Evolutionary conservation across 2,888 invertebrate genomes (phyloP), one percentile per base, ranked within the genome.

Genomic region (Scaptomyza reducta): DNA sequence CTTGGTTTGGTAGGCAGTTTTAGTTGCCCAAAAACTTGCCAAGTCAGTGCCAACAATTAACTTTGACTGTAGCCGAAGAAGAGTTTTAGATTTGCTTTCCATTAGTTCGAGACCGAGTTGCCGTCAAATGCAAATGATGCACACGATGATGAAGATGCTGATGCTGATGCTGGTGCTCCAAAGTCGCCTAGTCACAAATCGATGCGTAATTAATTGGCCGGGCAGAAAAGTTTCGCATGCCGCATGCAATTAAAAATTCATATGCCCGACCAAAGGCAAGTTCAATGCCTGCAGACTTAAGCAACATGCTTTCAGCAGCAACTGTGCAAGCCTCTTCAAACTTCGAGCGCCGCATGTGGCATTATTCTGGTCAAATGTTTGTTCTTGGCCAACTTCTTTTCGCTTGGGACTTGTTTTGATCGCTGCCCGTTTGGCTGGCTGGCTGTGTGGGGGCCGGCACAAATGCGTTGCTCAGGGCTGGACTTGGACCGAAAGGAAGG

Each of bases 221-320:
- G 64, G 49, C 75, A 9, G n/a, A 40, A 38, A 75, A 75, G 38
- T 74, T 87, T 81, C 75, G 86, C 81, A 84, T 81, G 79, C 85
- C 79, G 71, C 79, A 84, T 81, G 88, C 88, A 84, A 84, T 84
- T 84, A 84, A 87, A 88, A 84, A 88, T 84, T 77, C 85, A 84
- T 87, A 82, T 82, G 70, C 54, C 59, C 16, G n/a, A 50, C 35
- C 50, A 40, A 40, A 40, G 38, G 22, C 40, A 87, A 87, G 88
- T 82, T 82, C 88, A 87, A 86, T 87, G 80, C 66, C 74, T 87
- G 62, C 44, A 22, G 50, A 57, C 70, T 72, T 72, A 66, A 73
- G 72, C 66, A 58, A 76, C 72, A 66, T 66, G 78, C 80, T 86
- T 86, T 80, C 81, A 74, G 54, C 78, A 60, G 64, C 42, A n/a